Evolutionary conservation across 2,888 invertebrate species (phyloP).

Genomic region (Electrophaes corylata): DNA sequence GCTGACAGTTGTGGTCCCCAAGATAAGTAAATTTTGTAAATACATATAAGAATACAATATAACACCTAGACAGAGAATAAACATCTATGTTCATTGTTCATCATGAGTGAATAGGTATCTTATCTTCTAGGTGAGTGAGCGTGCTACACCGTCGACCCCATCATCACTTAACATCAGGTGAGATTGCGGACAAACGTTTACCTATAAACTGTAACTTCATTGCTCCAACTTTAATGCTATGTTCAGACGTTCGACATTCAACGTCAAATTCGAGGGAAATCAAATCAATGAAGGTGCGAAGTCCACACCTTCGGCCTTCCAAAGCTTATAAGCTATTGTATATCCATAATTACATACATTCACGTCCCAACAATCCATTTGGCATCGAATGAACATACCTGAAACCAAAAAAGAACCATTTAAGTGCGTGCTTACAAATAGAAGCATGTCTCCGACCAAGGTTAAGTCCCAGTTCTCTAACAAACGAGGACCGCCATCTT

Average conservation of each 20-base stretch:
- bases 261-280: too few species aligned
- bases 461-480: neutral
- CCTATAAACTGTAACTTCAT: neutral
- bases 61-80: too few species aligned
- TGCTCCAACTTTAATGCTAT: neutral
- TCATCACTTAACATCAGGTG: too few species aligned
- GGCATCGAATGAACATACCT: slow-evolving; percentile 28
- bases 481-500: neutral
- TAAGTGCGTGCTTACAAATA: slow-evolving; percentile 28
- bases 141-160: too few species aligned
- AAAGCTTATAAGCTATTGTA: neutral
- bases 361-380: neutral
- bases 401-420: slow-evolving; percentile 28
- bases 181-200: too few species aligned
- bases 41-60: too few species aligned
- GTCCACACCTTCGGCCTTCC: neutral
- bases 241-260: too few species aligned
- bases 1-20: too few species aligned
- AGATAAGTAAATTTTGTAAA: too few species aligned
- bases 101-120: too few species aligned
- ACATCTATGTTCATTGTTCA: too few species aligned
- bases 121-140: too few species aligned
- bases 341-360: slow-evolving; percentile 15
- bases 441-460: slow-evolving; percentile 20
- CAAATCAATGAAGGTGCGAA: neutral